Evolutionary conservation across 2,113 vertebrate species (phyloP).

Genomic region (Amblyopsis rosae): DNA sequence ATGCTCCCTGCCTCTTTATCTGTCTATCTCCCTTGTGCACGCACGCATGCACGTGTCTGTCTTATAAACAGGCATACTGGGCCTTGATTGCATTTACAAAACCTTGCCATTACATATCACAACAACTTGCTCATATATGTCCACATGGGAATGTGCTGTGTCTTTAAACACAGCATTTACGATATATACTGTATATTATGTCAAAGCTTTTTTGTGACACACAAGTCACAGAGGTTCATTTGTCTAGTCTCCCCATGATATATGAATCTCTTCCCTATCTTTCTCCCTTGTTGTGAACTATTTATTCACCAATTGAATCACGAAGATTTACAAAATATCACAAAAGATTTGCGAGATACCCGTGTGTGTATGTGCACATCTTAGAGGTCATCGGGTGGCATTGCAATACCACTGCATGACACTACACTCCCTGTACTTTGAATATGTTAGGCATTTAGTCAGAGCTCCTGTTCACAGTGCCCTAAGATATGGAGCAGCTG

Average conservation of each 20-base stretch:
- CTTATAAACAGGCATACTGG: too few species aligned
- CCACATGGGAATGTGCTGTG: neutral
- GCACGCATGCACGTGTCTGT: neutral
- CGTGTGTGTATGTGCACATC: neutral
- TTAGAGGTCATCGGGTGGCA: conserved; percentile 17
- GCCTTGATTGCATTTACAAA: too few species aligned
- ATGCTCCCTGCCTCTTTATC: conserved; percentile 18
- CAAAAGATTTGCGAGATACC: conserved; percentile 45
- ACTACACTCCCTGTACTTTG: conserved; percentile 21
- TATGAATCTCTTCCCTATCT: conserved; percentile 32
- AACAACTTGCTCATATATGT: neutral
- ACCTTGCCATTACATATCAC: neutral
- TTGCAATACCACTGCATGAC: conserved; percentile 34
- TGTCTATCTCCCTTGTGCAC: conserved; percentile 30
- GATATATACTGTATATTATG: neutral
- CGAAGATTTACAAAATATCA: conserved; percentile 28
- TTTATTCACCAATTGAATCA: conserved; percentile 23
- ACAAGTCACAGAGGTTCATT: conserved; percentile 34
- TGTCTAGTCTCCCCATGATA: conserved; percentile 30
- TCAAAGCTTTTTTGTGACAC: too few species aligned
- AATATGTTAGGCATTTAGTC: conserved; percentile 19
- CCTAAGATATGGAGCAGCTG: neutral
- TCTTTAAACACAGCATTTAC: neutral
- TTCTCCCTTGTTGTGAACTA: conserved; percentile 15
- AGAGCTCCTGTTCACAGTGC: conserved; percentile 31